A percentile compares a stretch with the other conserved stretches of the same genome.
Conservation (phyloP, 1,140 invertebrate genomes). For the Drosophila sp. region DNA sequence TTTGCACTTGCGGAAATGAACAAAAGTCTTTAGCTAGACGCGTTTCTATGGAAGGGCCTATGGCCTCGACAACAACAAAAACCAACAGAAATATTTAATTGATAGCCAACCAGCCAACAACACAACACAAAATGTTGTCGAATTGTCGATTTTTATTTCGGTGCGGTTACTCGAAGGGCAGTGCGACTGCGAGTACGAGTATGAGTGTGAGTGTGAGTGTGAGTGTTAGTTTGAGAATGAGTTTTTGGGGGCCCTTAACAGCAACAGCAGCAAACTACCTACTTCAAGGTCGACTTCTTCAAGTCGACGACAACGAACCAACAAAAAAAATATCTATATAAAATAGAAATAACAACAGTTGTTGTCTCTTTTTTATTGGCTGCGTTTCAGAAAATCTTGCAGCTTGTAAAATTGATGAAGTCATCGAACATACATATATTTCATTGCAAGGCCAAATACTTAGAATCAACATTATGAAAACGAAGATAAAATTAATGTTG, state of each 20-base stretch:
- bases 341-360: slow-evolving; percentile 21
- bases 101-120: slow-evolving; percentile 28
- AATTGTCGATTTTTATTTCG: slow-evolving; percentile 33
- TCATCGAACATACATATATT: slow-evolving; percentile 50
- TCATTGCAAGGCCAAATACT: slow-evolving; percentile 38
- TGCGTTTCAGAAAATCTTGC: slow-evolving; percentile 48
- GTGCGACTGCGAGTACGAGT: neutral
- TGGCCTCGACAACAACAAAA: slow-evolving; percentile 33
- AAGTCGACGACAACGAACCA: neutral
- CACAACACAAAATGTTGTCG: slow-evolving; percentile 27
- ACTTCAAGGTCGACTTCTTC: slow-evolving; percentile 14
- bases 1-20: slow-evolving; percentile 66
- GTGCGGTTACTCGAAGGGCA: slow-evolving; percentile 43
- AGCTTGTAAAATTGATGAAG: slow-evolving; percentile 47
- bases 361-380: slow-evolving; percentile 31
- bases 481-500: neutral
- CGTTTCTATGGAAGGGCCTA: slow-evolving; percentile 64
- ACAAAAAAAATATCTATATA: neutral
- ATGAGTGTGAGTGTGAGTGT: slow-evolving; percentile 17
- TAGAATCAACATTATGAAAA: neutral
- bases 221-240: neutral
- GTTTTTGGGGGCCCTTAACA: slow-evolving; percentile 26
- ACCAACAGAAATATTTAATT: slow-evolving; percentile 23
- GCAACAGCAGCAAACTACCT: slow-evolving; percentile 7
- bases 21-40: slow-evolving; percentile 9